Evolutionary conservation across 2,797 vertebrate species (phyloP).

Genomic region (Lindbergichthys nudifrons): DNA sequence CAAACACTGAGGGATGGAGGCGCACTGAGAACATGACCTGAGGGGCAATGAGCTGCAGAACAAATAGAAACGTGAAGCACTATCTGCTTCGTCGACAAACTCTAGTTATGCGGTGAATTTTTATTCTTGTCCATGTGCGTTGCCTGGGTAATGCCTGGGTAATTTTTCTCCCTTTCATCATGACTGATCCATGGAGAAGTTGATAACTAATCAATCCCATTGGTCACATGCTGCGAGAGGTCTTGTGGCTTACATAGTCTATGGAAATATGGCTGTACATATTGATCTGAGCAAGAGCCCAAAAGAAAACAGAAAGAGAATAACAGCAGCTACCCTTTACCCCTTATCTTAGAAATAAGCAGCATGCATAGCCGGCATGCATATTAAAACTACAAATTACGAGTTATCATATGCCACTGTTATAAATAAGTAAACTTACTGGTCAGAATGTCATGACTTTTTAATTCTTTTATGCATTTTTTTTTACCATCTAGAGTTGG

Average conservation of each 20-base stretch:
- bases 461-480: not conserved
- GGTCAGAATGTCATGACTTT: not conserved
- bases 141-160: constrained; percentile 68
- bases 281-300: constrained; percentile 55
- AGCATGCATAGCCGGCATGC: not conserved
- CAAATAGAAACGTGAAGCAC: constrained; percentile 78
- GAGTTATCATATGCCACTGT: constrained; percentile 10
- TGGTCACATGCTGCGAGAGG: constrained; percentile 54
- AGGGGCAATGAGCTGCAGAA: constrained; percentile 83
- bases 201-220: constrained; percentile 78
- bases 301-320: constrained; percentile 2
- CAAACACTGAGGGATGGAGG: constrained; percentile 82
- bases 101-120: constrained; percentile 63
- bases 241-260: constrained; percentile 62
- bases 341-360: constrained; percentile 15
- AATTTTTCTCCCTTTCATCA: constrained; percentile 58
- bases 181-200: constrained; percentile 62
- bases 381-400: constrained; percentile 29
- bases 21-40: constrained; percentile 76
- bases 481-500: not conserved
- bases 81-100: constrained; percentile 75
- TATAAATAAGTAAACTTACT: constrained; percentile 4
- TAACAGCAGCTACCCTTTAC: constrained; percentile 2
- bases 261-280: constrained; percentile 54
- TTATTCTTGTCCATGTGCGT: constrained; percentile 66